phyloP scores from a whole-genome alignment of 2,797 vertebrate species.

The Lithobates pipiens region DNA sequence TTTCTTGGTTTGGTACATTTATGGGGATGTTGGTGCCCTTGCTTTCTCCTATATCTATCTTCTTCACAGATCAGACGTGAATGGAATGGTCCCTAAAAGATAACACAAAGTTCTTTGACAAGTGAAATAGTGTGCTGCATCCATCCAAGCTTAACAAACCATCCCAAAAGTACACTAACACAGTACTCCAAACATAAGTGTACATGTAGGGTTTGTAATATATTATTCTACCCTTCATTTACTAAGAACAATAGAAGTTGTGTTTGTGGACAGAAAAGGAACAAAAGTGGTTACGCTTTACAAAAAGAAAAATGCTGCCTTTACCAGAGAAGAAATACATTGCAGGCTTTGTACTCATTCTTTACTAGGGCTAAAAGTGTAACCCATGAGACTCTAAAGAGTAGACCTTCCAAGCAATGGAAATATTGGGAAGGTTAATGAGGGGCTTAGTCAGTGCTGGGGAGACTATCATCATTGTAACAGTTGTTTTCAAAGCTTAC shows the following conservation, averaged over 20 bases:
- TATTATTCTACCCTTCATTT: slow-evolving; percentile 4
- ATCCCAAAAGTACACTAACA: not conserved
- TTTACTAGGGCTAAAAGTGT: slow-evolving; percentile 13
- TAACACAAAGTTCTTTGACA: not conserved
- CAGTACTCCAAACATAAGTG: not conserved
- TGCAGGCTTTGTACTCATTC: not conserved
- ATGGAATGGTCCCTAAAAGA: too few species aligned
- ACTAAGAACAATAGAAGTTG: not conserved
- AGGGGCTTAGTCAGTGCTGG: slow-evolving; percentile 29
- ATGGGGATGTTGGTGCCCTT: too few species aligned
- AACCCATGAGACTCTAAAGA: slow-evolving; percentile 18
- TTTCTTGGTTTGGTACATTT: too few species aligned
- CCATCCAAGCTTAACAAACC: not conserved
- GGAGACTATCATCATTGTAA: slow-evolving; percentile 41
- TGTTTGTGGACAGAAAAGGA: slow-evolving; percentile 20
- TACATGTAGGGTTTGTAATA: not conserved
- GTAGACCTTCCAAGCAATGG: slow-evolving; percentile 26
- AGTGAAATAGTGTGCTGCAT: not conserved
- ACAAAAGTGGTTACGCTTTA: not conserved
- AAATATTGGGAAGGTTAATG: slow-evolving; percentile 45
- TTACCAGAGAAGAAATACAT: slow-evolving; percentile 19
- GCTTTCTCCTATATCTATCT: too few species aligned
- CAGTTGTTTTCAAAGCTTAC: slow-evolving; percentile 43
- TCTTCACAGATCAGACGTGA: too few species aligned
- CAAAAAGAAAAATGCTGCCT: slow-evolving; percentile 27